phyloP scores from a whole-genome alignment of 2,888 invertebrate genomes.

The Pachydiplax longipennis region DNA sequence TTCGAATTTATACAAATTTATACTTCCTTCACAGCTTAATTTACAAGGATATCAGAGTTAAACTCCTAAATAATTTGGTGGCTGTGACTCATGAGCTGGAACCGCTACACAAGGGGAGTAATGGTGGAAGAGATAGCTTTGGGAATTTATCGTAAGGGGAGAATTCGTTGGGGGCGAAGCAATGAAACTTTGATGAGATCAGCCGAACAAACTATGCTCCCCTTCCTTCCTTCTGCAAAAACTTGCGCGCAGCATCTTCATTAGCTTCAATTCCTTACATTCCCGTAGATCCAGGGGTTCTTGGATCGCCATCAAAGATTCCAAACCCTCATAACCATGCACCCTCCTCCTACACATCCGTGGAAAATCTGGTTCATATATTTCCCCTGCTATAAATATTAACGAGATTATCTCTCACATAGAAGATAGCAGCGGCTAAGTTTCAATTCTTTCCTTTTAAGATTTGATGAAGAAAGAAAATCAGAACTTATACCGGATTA shows the following conservation, averaged over 20 bases:
- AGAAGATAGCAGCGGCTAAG: too few species aligned
- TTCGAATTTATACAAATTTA: too few species aligned
- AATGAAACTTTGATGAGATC: conserved; percentile 51
- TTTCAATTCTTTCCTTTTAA: too few species aligned
- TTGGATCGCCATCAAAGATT: too few species aligned
- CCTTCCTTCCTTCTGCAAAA: not conserved
- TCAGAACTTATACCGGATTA: too few species aligned
- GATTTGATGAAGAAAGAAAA: too few species aligned
- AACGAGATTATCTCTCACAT: too few species aligned
- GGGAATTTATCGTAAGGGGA: conserved; percentile 14
- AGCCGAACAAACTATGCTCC: not conserved
- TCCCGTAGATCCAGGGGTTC: not conserved
- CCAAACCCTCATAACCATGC: too few species aligned
- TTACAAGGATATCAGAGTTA: not conserved
- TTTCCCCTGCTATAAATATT: too few species aligned
- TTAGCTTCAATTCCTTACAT: not conserved
- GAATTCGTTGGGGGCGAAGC: conserved; percentile 52
- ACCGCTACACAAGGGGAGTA: not conserved
- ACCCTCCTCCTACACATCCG: too few species aligned
- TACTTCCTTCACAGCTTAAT: too few species aligned
- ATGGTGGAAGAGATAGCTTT: conserved; percentile 41
- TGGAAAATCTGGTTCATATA: too few species aligned
- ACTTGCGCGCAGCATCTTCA: conserved; percentile 14
- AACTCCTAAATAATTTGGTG: not conserved
- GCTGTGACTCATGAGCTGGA: not conserved